Evolutionary conservation across 2,113 vertebrate species (phyloP).

Genomic region (Nerophis ophidion): DNA sequence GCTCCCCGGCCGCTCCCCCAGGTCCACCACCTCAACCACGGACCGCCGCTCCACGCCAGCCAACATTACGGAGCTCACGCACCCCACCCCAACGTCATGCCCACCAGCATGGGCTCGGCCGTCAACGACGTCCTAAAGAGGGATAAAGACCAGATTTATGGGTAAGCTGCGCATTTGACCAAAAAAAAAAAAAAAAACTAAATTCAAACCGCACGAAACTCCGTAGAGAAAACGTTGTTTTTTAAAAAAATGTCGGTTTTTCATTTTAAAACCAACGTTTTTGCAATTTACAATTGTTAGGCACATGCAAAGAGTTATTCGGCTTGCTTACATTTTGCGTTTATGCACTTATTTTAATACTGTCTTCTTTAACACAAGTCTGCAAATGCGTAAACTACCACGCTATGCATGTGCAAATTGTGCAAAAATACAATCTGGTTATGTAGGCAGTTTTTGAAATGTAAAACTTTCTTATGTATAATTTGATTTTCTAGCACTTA

Average conservation of each 20-base stretch:
- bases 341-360: too few relatives aligned
- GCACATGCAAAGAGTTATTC: background rate
- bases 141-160: conserved; percentile 99
- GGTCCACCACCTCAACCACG: conserved; percentile 98
- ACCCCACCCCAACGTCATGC: conserved; percentile 98
- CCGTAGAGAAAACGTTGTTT: too few relatives aligned
- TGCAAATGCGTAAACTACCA: too few relatives aligned
- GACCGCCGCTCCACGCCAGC: conserved; percentile 95
- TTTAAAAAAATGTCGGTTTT: too few relatives aligned
- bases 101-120: conserved; percentile 98
- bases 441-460: too few relatives aligned
- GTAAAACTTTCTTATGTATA: too few relatives aligned
- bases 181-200: too few relatives aligned
- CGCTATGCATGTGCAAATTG: too few relatives aligned
- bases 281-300: conserved; percentile 9
- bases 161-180: conserved; percentile 72
- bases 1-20: conserved; percentile 96
- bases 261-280: background rate
- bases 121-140: conserved; percentile 99
- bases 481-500: background rate
- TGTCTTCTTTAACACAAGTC: too few relatives aligned
- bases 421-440: too few relatives aligned
- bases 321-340: background rate
- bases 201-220: too few relatives aligned
- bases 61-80: conserved; percentile 98